Conservation (phyloP, 2,113 vertebrate genomes). For the Oophaga pumilio region DNA sequence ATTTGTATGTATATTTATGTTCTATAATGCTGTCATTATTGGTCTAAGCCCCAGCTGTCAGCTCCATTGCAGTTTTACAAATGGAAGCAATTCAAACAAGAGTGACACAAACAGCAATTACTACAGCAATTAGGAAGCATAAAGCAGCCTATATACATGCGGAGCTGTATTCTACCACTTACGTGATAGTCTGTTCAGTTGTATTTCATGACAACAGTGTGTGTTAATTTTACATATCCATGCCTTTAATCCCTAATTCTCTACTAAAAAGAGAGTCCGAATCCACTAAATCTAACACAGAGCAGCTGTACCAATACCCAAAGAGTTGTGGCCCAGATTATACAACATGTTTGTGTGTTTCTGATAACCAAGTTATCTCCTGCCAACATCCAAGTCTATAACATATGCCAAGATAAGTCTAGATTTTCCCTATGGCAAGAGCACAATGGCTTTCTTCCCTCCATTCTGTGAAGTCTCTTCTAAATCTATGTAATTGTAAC, state of each 20-base stretch:
- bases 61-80: constrained; percentile 37
- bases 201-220: constrained; percentile 22
- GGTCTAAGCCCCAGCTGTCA: constrained; percentile 38
- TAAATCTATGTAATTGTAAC: background rate
- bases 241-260: constrained; percentile 38
- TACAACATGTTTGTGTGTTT: constrained; percentile 28
- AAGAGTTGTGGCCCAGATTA: constrained; percentile 35
- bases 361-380: constrained; percentile 41
- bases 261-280: constrained; percentile 14
- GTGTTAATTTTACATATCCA: constrained; percentile 30
- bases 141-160: constrained; percentile 42
- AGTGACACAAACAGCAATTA: constrained; percentile 45
- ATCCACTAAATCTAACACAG: constrained; percentile 15
- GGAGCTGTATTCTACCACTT: background rate
- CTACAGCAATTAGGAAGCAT: constrained; percentile 23
- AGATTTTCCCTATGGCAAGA: constrained; percentile 30
- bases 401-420: constrained; percentile 51
- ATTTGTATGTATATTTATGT: constrained; percentile 31
- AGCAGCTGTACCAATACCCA: constrained; percentile 24
- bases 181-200: background rate
- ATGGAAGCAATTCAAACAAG: constrained; percentile 39
- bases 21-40: constrained; percentile 36
- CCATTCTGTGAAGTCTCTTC: background rate
- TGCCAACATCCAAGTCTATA: constrained; percentile 44
- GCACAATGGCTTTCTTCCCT: constrained; percentile 6